These are phyloP conservation scores for Astur gentilis DNA, from an alignment of 2,113 vertebrate species.

Conservation along the genomic window DNA sequence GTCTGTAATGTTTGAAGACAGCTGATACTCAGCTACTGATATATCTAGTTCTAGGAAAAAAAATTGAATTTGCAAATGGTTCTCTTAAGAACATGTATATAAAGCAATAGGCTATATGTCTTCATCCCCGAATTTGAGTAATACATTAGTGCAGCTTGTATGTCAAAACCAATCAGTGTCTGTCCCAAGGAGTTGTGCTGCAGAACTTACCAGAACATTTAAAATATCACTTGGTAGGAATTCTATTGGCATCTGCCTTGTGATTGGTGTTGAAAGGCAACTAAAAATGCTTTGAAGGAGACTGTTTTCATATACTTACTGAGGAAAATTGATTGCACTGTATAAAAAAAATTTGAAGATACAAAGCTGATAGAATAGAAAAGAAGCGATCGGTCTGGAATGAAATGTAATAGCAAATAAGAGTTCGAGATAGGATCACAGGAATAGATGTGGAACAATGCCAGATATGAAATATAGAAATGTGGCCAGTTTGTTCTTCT, in stretches of 20 bases:
- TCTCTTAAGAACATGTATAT: background rate
- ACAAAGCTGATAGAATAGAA: background rate
- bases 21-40: background rate
- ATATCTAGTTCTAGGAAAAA: background rate
- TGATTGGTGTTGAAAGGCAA: background rate
- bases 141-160: background rate
- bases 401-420: background rate
- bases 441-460: background rate
- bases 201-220: background rate
- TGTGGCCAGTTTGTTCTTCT: background rate
- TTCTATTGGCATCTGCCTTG: background rate
- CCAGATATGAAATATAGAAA: background rate
- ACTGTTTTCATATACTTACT: background rate
- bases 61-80: background rate
- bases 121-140: background rate
- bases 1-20: background rate
- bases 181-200: background rate
- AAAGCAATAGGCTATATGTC: background rate
- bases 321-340: background rate
- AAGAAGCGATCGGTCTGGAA: background rate
- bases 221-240: background rate
- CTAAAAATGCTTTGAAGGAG: background rate
- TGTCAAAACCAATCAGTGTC: fast-evolving
- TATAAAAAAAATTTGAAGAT: background rate
- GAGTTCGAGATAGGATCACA: background rate